Conservation (phyloP, 2,113 vertebrate genomes). For the Hyla sarda region DNA sequence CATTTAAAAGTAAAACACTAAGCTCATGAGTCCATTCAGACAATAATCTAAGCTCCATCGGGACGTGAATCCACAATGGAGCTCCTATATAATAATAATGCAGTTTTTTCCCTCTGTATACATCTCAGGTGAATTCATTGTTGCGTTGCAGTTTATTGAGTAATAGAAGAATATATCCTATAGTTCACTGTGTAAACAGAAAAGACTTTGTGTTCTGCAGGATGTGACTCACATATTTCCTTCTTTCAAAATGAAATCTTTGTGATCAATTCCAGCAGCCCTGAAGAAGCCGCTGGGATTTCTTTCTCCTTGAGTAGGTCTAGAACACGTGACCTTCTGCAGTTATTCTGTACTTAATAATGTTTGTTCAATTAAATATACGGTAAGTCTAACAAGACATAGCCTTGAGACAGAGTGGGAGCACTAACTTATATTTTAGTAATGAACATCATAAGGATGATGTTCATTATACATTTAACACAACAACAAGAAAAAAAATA, state of each 20-base stretch:
- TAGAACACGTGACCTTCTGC: conserved; percentile 1
- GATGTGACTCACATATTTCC: conserved; percentile 24
- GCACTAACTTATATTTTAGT: conserved; percentile 41
- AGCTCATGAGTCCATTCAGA: neutral
- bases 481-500: neutral
- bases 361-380: conserved; percentile 54
- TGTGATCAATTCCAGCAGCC: neutral
- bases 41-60: neutral
- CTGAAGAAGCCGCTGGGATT: conserved; percentile 6
- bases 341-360: conserved; percentile 34
- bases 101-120: neutral
- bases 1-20: neutral
- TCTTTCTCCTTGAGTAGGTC: conserved; percentile 37
- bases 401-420: conserved; percentile 48
- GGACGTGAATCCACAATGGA: neutral
- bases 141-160: neutral
- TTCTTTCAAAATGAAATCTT: conserved; percentile 13
- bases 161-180: neutral
- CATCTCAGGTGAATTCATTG: neutral
- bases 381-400: conserved; percentile 26
- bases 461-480: conserved; percentile 43
- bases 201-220: neutral
- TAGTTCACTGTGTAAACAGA: neutral
- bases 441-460: conserved; percentile 41
- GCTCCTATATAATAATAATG: neutral